A percentile compares a stretch with the other conserved stretches of the same genome.
Evolutionary conservation across 1,140 invertebrate genomes (phyloP).

Genomic region (Cyclina sinensis): DNA sequence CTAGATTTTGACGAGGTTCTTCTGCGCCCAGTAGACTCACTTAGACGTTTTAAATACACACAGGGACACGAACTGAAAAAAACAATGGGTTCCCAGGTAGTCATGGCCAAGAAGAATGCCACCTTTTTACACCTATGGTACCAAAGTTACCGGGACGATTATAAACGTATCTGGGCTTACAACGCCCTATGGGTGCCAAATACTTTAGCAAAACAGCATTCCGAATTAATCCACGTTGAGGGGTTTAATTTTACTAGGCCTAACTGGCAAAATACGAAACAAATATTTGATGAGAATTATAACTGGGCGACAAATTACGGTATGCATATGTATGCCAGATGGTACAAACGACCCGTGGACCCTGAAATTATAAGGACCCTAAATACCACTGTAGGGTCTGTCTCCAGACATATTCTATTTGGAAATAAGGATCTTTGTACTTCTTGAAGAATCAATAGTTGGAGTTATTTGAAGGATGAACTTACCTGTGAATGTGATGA

Average conservation of each 20-base stretch:
- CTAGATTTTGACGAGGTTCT: conserved; percentile 56
- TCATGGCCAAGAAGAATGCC: conserved; percentile 47
- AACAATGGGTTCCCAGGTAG: conserved; percentile 43
- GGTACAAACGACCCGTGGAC: conserved; percentile 27
- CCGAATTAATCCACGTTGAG: conserved; percentile 58
- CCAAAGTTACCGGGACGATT: conserved; percentile 30
- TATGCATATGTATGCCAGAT: conserved; percentile 57
- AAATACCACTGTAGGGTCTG: conserved; percentile 55
- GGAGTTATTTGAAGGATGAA: not conserved
- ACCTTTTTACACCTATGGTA: conserved; percentile 54
- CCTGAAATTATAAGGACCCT: conserved; percentile 17
- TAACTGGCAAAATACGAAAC: conserved; percentile 23
- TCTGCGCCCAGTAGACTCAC: conserved; percentile 19
- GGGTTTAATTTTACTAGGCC: conserved; percentile 56
- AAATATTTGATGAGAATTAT: conserved; percentile 55
- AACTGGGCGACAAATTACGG: conserved; percentile 65
- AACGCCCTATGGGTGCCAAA: conserved; percentile 57
- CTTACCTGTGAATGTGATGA: too few species aligned
- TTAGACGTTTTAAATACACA: conserved; percentile 36
- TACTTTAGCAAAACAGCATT: conserved; percentile 24
- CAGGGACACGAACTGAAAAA: conserved; percentile 34
- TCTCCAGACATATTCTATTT: conserved; percentile 37
- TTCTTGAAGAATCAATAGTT: not conserved
- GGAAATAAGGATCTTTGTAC: conserved; percentile 64
- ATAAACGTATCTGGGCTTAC: conserved; percentile 44